Conservation (phyloP, 2,888 invertebrate genomes). For the Opisthograptis luteolata region DNA sequence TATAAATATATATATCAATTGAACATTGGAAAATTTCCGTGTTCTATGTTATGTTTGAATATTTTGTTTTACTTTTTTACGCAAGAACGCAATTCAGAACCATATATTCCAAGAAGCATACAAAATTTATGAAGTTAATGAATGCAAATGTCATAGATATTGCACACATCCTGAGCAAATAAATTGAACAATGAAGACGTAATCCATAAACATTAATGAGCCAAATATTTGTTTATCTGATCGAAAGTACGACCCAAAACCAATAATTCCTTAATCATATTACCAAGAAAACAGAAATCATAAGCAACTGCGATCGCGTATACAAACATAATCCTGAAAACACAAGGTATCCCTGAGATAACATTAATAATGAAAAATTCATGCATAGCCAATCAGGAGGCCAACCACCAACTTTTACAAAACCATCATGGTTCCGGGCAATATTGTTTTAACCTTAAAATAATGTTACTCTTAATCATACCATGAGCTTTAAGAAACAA, state of each 20-base stretch:
- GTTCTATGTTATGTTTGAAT: not conserved
- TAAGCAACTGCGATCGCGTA: constrained; percentile 16
- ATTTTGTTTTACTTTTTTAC: no score
- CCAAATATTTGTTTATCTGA: constrained; percentile 5
- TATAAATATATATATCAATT: no score
- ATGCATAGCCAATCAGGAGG: constrained; percentile 60
- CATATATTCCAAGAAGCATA: no score
- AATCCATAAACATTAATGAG: constrained; percentile 9
- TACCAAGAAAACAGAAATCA: constrained; percentile 30
- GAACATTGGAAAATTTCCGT: not conserved
- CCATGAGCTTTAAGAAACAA: no score
- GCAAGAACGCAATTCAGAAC: no score
- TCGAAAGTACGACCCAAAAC: constrained; percentile 11
- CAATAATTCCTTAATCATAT: constrained; percentile 19
- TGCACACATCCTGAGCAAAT: no score
- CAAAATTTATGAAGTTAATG: no score
- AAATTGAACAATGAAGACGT: not conserved
- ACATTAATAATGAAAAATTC: constrained; percentile 66
- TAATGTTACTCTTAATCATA: no score
- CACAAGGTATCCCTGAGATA: constrained; percentile 23
- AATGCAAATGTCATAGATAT: no score
- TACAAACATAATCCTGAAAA: constrained; percentile 22
- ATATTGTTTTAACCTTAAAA: no score
- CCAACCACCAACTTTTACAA: no score
- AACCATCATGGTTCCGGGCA: no score